These are phyloP conservation scores for Etia nguti DNA, from an alignment of 2,113 vertebrate genomes.

Conservation along the genomic window DNA sequence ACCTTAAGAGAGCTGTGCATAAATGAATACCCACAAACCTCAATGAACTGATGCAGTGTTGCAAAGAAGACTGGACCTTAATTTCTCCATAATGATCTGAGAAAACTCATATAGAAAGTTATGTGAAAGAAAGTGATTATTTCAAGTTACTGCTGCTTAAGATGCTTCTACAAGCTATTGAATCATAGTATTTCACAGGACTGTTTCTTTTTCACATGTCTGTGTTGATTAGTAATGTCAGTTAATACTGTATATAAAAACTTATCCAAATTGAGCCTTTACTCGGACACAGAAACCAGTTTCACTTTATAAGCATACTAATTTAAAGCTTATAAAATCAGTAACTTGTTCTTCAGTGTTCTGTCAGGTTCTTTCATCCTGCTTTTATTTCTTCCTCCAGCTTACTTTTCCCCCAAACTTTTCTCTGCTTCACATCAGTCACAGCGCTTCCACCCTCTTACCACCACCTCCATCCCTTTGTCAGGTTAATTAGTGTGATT, in stretches of 20 bases:
- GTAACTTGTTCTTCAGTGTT: conserved; percentile 1
- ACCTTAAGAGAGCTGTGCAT: background rate
- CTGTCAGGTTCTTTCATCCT: background rate
- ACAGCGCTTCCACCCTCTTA: background rate
- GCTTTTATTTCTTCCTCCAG: background rate
- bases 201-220: background rate
- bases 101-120: background rate
- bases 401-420: background rate
- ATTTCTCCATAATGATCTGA: background rate
- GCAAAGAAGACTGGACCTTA: background rate
- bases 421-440: conserved; percentile 18
- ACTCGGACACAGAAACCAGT: background rate
- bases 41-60: background rate
- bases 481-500: conserved; percentile 68
- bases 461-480: conserved; percentile 7
- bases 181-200: background rate
- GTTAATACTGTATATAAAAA: background rate
- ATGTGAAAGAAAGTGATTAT: background rate
- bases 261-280: background rate
- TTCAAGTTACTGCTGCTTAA: background rate
- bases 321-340: background rate
- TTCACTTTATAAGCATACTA: background rate
- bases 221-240: background rate
- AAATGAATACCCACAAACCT: background rate
- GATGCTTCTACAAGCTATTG: background rate